Base-by-base conservation (phyloP, 2,797 vertebrate genomes). In the Dicrostonyx torquatus region DNA sequence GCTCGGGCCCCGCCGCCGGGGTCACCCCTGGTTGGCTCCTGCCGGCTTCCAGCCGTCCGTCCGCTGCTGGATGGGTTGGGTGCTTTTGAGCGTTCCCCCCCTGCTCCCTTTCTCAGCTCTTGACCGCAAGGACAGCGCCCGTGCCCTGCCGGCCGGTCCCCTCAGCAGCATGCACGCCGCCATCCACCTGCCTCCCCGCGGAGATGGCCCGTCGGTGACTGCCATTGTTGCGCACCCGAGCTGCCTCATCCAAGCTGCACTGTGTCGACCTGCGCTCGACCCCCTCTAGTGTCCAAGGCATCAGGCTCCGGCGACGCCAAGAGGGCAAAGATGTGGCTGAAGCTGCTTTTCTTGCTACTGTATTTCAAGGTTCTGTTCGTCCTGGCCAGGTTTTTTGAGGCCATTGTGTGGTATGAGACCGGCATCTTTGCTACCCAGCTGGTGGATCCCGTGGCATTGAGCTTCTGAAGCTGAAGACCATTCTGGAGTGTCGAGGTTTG, bases 391-490 rank as follows among this genome's bases (percentile, higher is more conserved):
- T 98, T 99, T 92, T 99, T 99, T 70, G 99, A 99, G 97, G 99
- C 99, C 76, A 98, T 99, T 31, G 99, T 99, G 55, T 99, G 99
- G 99, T 99, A 99, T 89, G 99, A 99, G 98, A 99, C 99, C 0
- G 99, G 99, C 3, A 98, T 99, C 96, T 99, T 99, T 66, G 99
- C 99, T 90, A 99, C 99, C 7, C 99, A 99, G 98, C 98, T 99
- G 82, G 99, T 99, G 97, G 99, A 99, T 88, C 99, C 99, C 0
- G 99, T 99, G 37, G 99, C 99, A 0, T 97, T 99, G 89, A 99
- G 99, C 95, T 99, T 99, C 94, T 98, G 96, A 99, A 99, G 98
- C 98, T 99, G 90, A 99, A 99, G 96, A 99, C 99, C 95, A 99
- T 99, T 96, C 98, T 99, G 97, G 99, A 99, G 98, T 99, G 99